Conservation (phyloP, 2,888 invertebrate species). For the Callimorpha dominula region DNA sequence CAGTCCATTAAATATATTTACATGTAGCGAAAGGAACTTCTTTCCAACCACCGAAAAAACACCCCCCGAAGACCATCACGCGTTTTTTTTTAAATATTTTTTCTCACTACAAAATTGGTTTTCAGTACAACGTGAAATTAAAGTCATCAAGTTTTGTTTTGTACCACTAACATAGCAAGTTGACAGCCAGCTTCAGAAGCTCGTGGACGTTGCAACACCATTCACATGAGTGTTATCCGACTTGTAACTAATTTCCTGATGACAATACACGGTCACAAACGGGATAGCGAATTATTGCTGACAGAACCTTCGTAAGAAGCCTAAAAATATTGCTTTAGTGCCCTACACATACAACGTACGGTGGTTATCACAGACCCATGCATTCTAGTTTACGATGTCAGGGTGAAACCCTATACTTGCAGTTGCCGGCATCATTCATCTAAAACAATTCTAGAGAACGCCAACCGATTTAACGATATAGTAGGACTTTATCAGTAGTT, state of each 20-base stretch:
- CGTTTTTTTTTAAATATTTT: background rate
- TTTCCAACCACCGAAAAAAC: too few relatives aligned
- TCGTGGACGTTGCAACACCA: background rate
- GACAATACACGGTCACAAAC: background rate
- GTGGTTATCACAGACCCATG: background rate
- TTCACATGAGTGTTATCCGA: background rate
- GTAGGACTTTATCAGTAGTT: too few relatives aligned
- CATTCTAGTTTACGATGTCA: background rate
- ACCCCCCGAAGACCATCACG: too few relatives aligned
- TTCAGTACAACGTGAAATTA: background rate
- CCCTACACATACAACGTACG: background rate
- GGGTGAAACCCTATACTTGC: background rate
- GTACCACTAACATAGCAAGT: background rate
- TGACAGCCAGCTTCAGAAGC: background rate
- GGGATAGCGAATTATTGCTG: background rate
- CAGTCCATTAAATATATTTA: too few relatives aligned
- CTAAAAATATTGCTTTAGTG: background rate
- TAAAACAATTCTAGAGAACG: background rate
- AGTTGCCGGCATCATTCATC: background rate
- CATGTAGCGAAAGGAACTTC: too few relatives aligned
- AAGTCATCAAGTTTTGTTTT: background rate
- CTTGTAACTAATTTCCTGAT: background rate
- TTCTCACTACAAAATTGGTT: background rate
- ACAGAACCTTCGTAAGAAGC: background rate
- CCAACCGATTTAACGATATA: too few relatives aligned